Evolutionary conservation across 2,797 vertebrate genomes (phyloP), one percentile per base, ranked within the genome.

Genomic region (Tarsius wallacei): DNA sequence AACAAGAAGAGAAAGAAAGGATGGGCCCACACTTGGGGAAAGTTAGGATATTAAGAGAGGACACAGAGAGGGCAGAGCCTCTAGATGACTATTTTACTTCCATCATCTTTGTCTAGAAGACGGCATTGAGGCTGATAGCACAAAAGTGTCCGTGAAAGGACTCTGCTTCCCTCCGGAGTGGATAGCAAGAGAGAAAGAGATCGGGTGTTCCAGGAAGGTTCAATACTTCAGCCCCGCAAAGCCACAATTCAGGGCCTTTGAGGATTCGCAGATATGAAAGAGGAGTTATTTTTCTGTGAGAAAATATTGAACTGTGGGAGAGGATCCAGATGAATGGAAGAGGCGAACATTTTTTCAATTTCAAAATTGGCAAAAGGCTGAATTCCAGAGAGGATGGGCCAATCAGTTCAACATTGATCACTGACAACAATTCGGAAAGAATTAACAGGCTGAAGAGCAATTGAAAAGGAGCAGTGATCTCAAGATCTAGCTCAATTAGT

Each of bases 321-420:
- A 71, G n/a, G 33, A 68, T 87, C 53, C 81, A 64, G 59, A 47
- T 22, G 61, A 87, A 36, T 8, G 28, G 70, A 93, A 28, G 57
- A 93, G 33, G 70, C 51, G 91, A 85, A 55, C 64, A 21, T 53
- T 78, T 95, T 92, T 90, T 47, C 71, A 96, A 5, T 94, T 92
- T 93, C 63, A 90, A 73, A 95, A 81, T 28, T 92, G 95, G 84
- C 89, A n/a, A 84, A 90, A 57, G 21, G 31, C 22, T 84, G 64
- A 51, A 87, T 64, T 90, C 84, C 33, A 68, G 87, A 93, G 57
- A 17, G 2, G 28, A 31, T 28, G 66, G 91, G 33, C 28, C 49
- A 15, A 10, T 90, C n/a, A 9, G 64, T 17, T 76, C 55, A 51
- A 19, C 33, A 28, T 0, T 66, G 64, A 84, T 28, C 24, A 31